Percentiles rank a stretch among this genome's conserved stretches.
These are phyloP conservation scores for Pseudorasbora parva DNA, from an alignment of 2,113 vertebrate genomes.

Conservation along the genomic window DNA sequence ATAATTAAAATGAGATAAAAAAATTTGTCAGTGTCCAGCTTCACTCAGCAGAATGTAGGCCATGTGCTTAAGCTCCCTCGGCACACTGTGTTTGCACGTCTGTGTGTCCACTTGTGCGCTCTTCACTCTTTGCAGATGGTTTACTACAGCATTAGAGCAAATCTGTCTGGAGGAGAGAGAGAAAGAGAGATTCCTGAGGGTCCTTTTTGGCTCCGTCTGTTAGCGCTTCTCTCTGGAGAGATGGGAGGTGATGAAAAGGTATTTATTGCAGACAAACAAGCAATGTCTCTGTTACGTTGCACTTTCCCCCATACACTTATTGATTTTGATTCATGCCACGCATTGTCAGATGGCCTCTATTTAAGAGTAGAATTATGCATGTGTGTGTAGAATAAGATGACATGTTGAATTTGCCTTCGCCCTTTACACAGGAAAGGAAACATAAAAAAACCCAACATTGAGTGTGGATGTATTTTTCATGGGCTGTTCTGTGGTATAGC, in stretches of 20 bases:
- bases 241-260: slow-evolving; percentile 18
- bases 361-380: background rate
- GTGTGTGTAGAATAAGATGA: slow-evolving; percentile 2
- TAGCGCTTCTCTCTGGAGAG: slow-evolving; percentile 4
- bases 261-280: slow-evolving; percentile 34
- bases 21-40: background rate
- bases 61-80: slow-evolving; percentile 42
- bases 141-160: background rate
- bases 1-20: no score
- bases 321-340: slow-evolving; percentile 26
- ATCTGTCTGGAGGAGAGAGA: background rate
- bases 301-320: slow-evolving; percentile 8
- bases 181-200: background rate
- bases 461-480: slow-evolving; percentile 14
- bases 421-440: background rate
- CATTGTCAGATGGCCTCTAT: background rate
- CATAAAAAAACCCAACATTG: background rate
- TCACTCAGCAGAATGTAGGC: background rate
- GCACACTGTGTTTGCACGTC: slow-evolving; percentile 58
- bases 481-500: background rate
- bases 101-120: slow-evolving; percentile 41
- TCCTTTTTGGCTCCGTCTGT: slow-evolving; percentile 17
- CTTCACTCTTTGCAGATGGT: background rate
- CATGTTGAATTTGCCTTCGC: slow-evolving; percentile 12
- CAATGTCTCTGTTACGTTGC: slow-evolving; percentile 4